Conservation (phyloP, 2,797 vertebrate species). For the Acropternis orthonyx region DNA sequence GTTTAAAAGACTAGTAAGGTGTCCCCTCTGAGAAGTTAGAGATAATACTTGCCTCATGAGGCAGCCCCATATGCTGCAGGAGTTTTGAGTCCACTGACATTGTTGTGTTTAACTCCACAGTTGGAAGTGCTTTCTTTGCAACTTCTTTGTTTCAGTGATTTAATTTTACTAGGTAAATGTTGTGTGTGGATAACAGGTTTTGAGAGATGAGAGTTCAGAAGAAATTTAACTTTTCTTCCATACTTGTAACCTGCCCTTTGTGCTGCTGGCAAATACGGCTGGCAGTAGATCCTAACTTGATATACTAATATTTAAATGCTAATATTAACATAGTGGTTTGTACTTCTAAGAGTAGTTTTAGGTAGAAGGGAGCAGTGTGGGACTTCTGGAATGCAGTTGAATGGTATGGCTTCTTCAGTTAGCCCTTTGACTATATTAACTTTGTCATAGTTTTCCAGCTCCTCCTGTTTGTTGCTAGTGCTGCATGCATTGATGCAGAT, state of each 20-base stretch:
- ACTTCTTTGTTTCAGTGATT: background rate
- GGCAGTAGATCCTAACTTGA: background rate
- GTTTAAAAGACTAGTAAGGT: background rate
- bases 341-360: background rate
- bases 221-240: background rate
- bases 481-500: background rate
- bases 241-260: background rate
- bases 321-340: background rate
- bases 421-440: background rate
- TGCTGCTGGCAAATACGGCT: background rate
- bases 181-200: background rate
- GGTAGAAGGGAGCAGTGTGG: background rate
- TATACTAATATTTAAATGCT: background rate
- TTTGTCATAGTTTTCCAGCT: background rate
- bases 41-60: background rate
- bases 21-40: background rate
- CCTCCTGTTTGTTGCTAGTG: background rate
- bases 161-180: background rate
- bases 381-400: background rate
- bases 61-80: background rate
- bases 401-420: background rate
- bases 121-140: background rate
- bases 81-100: background rate
- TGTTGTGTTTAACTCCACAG: background rate
- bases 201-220: background rate